A percentile compares a stretch with the other conserved stretches of the same genome.
phyloP scores from a whole-genome alignment of 2,113 vertebrate species.

The Lates calcarifer region DNA sequence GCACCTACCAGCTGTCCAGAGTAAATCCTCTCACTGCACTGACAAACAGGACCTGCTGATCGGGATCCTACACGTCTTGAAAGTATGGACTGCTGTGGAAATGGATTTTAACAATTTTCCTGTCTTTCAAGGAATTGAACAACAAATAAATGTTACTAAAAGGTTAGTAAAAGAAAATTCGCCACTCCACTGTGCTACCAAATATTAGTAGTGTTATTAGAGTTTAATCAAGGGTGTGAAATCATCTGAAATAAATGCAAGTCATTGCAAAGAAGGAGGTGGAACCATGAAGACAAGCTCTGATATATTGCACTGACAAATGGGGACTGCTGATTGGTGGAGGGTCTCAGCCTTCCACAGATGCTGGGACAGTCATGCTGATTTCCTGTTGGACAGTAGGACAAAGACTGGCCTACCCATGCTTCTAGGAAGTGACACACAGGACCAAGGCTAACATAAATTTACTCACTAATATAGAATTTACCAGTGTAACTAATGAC shows the following conservation, averaged over 20 bases:
- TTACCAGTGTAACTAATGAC: conserved; percentile 10
- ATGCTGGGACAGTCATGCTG: background rate
- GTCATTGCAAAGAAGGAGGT: conserved; percentile 17
- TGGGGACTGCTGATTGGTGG: conserved; percentile 41
- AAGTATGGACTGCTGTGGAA: conserved; percentile 16
- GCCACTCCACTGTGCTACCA: conserved; percentile 50
- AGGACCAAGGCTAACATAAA: background rate
- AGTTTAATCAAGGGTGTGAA: conserved; percentile 28
- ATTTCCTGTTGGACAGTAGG: background rate
- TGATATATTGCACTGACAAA: conserved; percentile 64
- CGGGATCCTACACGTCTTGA: conserved; percentile 14
- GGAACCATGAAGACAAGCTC: conserved; percentile 41
- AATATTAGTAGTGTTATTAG: conserved; percentile 33
- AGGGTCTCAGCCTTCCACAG: background rate
- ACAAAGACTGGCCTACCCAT: background rate
- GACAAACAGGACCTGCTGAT: conserved; percentile 25
- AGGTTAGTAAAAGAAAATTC: conserved; percentile 4
- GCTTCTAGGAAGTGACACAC: background rate
- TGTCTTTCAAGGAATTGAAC: conserved; percentile 7
- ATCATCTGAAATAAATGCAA: conserved; percentile 18
- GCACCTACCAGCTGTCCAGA: conserved; percentile 35
- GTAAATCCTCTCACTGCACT: conserved; percentile 57
- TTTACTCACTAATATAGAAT: conserved; percentile 12
- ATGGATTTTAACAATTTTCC: conserved; percentile 28
- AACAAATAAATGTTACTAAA: background rate